These are phyloP conservation scores for Agelas oroides DNA, from an alignment of 37 sponge, comb jelly and placozoan genomes.

Conservation along the genomic window DNA sequence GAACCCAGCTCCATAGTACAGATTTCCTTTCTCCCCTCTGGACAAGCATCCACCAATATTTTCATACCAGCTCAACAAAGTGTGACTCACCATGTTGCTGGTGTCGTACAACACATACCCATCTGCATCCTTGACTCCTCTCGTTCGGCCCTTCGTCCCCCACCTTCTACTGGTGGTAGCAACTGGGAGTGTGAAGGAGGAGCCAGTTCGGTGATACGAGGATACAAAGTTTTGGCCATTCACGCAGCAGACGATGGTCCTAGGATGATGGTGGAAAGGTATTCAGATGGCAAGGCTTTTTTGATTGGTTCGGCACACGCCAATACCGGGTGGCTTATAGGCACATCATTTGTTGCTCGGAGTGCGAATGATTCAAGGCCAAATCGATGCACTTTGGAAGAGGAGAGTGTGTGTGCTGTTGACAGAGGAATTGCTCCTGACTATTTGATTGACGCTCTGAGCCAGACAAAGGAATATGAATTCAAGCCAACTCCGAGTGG, in stretches of 20 bases:
- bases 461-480: no score
- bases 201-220: constrained; percentile 11
- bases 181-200: neutral
- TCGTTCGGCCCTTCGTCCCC: neutral
- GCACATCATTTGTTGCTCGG: constrained; percentile 66
- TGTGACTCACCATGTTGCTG: constrained; percentile 65
- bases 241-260: constrained; percentile 61
- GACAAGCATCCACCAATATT: neutral
- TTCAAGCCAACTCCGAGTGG: no score
- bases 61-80: neutral
- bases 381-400: constrained; percentile 48
- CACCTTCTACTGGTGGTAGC: neutral
- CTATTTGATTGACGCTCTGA: neutral
- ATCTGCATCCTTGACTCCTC: constrained; percentile 57
- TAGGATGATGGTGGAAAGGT: constrained; percentile 63
- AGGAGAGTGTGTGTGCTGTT: constrained; percentile 44
- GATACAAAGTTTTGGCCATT: constrained; percentile 48
- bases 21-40: neutral
- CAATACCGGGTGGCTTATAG: neutral
- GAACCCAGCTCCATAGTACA: neutral
- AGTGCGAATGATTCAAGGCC: constrained; percentile 14
- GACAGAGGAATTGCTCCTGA: constrained; percentile 40
- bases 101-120: constrained; percentile 73
- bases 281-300: constrained; percentile 57
- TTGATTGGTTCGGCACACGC: constrained; percentile 56